Conservation (phyloP, 2,888 invertebrate genomes). For the Watsonalla cultraria region DNA sequence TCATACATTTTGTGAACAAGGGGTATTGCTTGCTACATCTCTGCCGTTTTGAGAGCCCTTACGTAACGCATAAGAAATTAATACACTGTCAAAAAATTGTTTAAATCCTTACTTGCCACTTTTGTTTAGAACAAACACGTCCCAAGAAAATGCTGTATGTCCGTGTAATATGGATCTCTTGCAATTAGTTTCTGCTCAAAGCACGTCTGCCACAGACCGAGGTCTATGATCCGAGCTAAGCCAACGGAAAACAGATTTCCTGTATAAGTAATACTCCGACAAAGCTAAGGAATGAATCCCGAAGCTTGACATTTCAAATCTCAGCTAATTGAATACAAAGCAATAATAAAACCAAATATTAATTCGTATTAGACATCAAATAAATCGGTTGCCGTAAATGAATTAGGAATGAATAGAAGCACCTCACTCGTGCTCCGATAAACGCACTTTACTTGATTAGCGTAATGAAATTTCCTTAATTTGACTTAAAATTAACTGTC, state of each 20-base stretch:
- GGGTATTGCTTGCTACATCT: too few relatives aligned
- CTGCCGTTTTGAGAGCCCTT: too few relatives aligned
- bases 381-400: slow-evolving; percentile 29
- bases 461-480: slow-evolving; percentile 66
- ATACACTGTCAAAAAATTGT: background rate
- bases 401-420: slow-evolving; percentile 31
- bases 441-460: slow-evolving; percentile 59
- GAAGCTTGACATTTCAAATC: slow-evolving; percentile 9
- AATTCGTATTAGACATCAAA: slow-evolving; percentile 25
- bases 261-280: slow-evolving; percentile 41
- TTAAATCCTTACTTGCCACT: background rate
- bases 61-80: too few relatives aligned
- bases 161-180: slow-evolving; percentile 59
- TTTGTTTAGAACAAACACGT: background rate
- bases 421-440: slow-evolving; percentile 37
- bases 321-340: background rate
- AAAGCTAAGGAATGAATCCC: slow-evolving; percentile 41
- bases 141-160: slow-evolving; percentile 26
- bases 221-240: slow-evolving; percentile 66
- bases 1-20: too few relatives aligned
- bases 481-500: slow-evolving; percentile 59
- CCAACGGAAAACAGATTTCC: slow-evolving; percentile 59
- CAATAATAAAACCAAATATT: slow-evolving; percentile 12
- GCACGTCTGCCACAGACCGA: slow-evolving; percentile 68
- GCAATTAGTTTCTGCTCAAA: slow-evolving; percentile 76